These are phyloP conservation scores for Phalacrocorax carbo DNA, from an alignment of 2,113 vertebrate genomes.

Conservation along the genomic window DNA sequence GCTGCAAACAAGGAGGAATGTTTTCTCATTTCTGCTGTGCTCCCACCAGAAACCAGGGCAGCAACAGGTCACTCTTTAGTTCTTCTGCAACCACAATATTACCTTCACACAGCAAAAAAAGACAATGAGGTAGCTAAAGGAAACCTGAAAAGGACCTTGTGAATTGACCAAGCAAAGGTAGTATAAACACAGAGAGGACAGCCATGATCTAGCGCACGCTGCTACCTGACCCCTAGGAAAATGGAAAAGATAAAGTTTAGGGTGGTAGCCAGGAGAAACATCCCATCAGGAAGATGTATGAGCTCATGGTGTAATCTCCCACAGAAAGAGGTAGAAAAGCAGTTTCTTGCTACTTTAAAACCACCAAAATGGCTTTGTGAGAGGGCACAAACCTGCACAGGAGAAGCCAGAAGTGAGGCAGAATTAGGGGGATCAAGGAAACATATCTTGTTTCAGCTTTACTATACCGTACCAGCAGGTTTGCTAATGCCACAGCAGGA, in stretches of 20 bases:
- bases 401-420: not conserved
- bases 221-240: not conserved
- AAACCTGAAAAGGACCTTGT: not conserved
- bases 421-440: not conserved
- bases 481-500: not conserved
- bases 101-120: not conserved
- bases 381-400: not conserved
- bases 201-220: not conserved
- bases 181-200: not conserved
- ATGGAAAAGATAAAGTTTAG: not conserved
- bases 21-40: not conserved
- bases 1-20: not conserved
- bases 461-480: not conserved
- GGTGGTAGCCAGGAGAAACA: not conserved
- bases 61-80: rapidly evolving
- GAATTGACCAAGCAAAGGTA: not conserved
- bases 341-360: not conserved
- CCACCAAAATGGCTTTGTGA: not conserved
- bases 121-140: rapidly evolving
- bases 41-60: not conserved
- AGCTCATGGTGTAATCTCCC: rapidly evolving
- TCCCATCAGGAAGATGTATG: not conserved
- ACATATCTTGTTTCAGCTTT: not conserved
- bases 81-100: not conserved
- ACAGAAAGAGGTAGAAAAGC: not conserved